phyloP scores from a whole-genome alignment of 2,113 vertebrate genomes.

The Monarcha castaneiventris region DNA sequence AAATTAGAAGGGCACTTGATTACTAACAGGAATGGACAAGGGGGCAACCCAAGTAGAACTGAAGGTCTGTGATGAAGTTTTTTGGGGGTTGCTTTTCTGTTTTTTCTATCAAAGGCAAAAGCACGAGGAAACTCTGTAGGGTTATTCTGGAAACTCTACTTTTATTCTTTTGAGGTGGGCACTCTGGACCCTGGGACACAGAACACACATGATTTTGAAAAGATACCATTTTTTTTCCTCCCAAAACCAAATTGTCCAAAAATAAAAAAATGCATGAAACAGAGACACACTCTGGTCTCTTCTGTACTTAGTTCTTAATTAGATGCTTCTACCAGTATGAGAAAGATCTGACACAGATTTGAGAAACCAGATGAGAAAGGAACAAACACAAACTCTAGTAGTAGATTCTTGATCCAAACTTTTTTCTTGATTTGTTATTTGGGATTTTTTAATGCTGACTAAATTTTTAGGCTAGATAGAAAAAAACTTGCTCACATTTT shows the following conservation, averaged over 20 bases:
- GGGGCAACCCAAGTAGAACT: not conserved
- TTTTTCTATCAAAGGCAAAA: not conserved
- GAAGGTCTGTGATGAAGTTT: not conserved
- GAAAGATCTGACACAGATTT: not conserved
- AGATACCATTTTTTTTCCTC: rapidly evolving
- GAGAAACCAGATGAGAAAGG: not conserved
- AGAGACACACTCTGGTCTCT: not conserved
- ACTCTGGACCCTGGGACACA: not conserved
- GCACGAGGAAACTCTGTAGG: not conserved
- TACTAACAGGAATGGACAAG: not conserved
- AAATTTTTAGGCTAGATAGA: not conserved
- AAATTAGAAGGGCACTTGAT: not conserved
- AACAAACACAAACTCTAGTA: not conserved
- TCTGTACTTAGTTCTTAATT: not conserved
- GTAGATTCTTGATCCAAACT: not conserved
- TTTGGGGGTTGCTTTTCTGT: not conserved
- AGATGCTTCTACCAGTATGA: not conserved
- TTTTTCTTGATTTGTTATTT: not conserved
- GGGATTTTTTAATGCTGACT: not conserved
- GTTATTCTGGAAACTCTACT: not conserved
- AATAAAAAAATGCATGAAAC: not conserved
- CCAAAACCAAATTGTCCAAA: not conserved
- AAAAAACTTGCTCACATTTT: not conserved
- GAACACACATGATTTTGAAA: not conserved
- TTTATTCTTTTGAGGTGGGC: not conserved